phyloP scores from a whole-genome alignment of 2,888 invertebrate genomes.

The Mylabris sibirica region DNA sequence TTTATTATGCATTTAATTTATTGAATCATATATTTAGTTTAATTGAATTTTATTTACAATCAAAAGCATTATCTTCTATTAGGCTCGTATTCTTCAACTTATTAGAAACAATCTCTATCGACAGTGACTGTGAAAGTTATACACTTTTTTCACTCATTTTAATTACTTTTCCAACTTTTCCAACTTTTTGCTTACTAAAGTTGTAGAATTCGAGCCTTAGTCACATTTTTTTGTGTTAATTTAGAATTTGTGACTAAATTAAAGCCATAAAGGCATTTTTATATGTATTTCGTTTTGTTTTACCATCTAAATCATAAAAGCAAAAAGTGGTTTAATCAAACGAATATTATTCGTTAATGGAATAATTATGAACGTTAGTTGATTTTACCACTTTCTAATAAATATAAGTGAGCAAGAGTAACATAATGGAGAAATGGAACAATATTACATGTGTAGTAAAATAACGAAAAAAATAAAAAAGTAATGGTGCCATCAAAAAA shows the following conservation, averaged over 20 bases:
- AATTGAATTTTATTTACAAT: neutral
- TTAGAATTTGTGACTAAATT: conserved; percentile 4
- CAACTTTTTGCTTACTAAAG: too few species aligned
- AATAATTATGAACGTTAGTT: neutral
- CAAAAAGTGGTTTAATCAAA: conserved; percentile 1
- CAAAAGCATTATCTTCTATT: neutral
- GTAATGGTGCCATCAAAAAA: neutral
- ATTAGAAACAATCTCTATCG: too few species aligned
- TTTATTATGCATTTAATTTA: neutral
- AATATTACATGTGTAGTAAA: conserved; percentile 2
- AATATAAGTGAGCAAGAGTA: neutral
- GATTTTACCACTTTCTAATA: neutral
- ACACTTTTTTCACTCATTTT: too few species aligned
- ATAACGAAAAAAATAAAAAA: neutral
- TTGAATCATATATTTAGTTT: neutral
- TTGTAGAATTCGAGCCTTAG: neutral
- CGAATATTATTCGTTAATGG: neutral
- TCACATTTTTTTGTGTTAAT: neutral
- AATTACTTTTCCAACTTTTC: too few species aligned
- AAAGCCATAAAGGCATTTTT: neutral
- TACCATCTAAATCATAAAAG: neutral
- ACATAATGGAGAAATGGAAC: neutral
- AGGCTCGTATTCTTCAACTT: too few species aligned
- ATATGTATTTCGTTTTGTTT: neutral
- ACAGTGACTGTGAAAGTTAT: too few species aligned